A percentile compares a stretch with the other conserved stretches of the same genome.
Evolutionary conservation across 2,888 invertebrate genomes (phyloP).

Genomic region (Ophion slaviceki): DNA sequence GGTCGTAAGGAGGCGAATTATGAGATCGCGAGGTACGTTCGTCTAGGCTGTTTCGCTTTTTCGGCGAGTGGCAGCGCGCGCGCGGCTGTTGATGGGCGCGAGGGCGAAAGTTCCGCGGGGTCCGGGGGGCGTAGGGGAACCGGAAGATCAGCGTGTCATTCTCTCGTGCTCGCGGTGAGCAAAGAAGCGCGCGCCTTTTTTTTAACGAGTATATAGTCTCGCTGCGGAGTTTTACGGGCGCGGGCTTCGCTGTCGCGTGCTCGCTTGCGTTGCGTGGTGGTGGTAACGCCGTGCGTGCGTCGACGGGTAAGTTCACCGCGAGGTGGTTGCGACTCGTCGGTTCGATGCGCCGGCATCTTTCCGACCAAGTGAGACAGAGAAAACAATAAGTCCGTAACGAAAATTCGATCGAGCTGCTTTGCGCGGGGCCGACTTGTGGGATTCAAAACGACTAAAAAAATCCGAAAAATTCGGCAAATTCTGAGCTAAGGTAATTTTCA

Average conservation of each 20-base stretch:
- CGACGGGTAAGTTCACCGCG: not conserved
- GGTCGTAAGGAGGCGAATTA: too few species aligned
- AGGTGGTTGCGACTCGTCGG: conserved; percentile 29
- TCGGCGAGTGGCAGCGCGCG: too few species aligned
- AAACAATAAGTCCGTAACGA: not conserved
- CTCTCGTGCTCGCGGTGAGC: not conserved
- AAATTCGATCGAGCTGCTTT: too few species aligned
- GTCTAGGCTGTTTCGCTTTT: too few species aligned
- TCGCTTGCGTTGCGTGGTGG: conserved; percentile 7
- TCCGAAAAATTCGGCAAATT: too few species aligned
- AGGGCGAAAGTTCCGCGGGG: not conserved
- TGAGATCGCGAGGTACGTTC: too few species aligned
- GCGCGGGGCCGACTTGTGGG: too few species aligned
- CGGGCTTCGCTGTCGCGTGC: conserved; percentile 20
- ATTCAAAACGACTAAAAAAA: too few species aligned
- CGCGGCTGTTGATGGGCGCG: not conserved
- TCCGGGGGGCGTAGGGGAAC: not conserved
- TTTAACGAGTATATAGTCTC: not conserved
- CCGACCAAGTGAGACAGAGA: not conserved
- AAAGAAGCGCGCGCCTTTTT: conserved; percentile 21
- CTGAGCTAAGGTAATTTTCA: too few species aligned
- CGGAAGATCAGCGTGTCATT: conserved; percentile 9
- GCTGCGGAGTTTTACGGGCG: conserved; percentile 53
- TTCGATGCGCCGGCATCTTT: conserved; percentile 47
- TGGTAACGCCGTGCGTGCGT: not conserved